Base-by-base conservation (phyloP, 2,113 vertebrate species). In the Atrichornis clamosus region DNA sequence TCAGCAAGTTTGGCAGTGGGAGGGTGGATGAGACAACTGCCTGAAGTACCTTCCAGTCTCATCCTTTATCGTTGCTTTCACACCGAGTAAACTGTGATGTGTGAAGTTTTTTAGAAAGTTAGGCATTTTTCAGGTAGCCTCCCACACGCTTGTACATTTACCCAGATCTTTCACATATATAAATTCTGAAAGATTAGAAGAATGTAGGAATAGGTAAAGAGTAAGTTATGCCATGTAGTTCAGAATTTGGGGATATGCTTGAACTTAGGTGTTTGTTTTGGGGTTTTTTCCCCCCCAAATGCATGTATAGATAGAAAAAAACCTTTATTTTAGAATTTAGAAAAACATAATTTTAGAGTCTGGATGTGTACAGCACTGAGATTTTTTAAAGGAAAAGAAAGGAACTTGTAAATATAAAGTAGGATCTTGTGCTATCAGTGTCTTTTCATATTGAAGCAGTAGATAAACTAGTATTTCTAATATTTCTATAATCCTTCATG, bases 241-340 rank as follows among this genome's bases (percentile, higher is more conserved):
- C 46, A 65, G 23, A 67, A 60, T 67, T 72, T 70, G 11, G 26
- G 46, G 35, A 79, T 79, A 76, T 73, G 27, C 58, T 89, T 84
- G 23, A 85, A 49, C 2, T 58, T 44, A 11, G 6, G 4, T 90
- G 13, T 26, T 62, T n/a, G 12, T 4, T 5, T 68, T 76, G 24
- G 23, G 0, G 0, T 0, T 28, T 6, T 28, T 52, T 1, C 1
- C 0, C 2, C 15, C 22, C 5, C 23, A 60, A 69, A 81, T 26
- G 7, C 7, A 15, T 15, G 3, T 56, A 32, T 41, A 46, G 15
- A 46, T 64, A 39, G 19, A 93, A 76, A 59, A 86, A 79, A 76
- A 11, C 11, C 44, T 56, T 18, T 14, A 30, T 39, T 67, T 58
- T 70, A 39, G 22, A 77, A 53, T 21, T 65, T 46, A 37, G 8